Conservation (phyloP, 2,797 vertebrate species). For the Chelmon rostratus region DNA sequence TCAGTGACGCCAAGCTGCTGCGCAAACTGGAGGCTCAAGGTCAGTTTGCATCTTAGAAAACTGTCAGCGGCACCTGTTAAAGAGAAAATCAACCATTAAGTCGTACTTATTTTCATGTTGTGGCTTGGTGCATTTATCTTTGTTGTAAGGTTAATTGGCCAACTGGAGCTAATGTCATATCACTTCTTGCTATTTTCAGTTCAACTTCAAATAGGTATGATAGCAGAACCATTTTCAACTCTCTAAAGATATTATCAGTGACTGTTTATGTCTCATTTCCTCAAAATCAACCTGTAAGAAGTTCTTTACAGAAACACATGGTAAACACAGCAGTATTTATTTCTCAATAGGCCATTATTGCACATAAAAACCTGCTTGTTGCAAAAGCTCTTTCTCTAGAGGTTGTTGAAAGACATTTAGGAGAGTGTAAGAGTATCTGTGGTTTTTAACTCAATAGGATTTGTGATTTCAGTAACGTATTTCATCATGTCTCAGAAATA, state of each 20-base stretch:
- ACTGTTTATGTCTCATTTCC: not conserved
- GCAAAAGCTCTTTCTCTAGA: slow-evolving; percentile 10
- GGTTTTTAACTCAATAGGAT: not conserved
- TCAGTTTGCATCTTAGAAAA: slow-evolving; percentile 65
- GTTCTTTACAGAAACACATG: not conserved
- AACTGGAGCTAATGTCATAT: not conserved
- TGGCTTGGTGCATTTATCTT: not conserved
- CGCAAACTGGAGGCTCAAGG: slow-evolving; percentile 96
- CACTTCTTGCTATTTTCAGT: not conserved
- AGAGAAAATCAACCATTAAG: slow-evolving; percentile 2
- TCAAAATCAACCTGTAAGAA: not conserved
- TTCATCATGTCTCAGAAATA: slow-evolving; percentile 89
- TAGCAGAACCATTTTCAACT: no score
- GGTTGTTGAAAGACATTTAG: slow-evolving; percentile 9
- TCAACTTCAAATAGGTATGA: not conserved
- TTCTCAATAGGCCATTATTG: not conserved
- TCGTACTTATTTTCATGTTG: not conserved
- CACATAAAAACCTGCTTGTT: not conserved
- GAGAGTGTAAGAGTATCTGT: not conserved
- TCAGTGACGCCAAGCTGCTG: slow-evolving; percentile 89
- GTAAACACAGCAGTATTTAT: not conserved
- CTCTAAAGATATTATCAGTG: not conserved
- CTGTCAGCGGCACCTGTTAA: not conserved
- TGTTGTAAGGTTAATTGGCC: not conserved
- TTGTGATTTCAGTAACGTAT: slow-evolving; percentile 29